phyloP scores from a whole-genome alignment of 92 coral and sea anemone species.

The Phenganax subtilis region DNA sequence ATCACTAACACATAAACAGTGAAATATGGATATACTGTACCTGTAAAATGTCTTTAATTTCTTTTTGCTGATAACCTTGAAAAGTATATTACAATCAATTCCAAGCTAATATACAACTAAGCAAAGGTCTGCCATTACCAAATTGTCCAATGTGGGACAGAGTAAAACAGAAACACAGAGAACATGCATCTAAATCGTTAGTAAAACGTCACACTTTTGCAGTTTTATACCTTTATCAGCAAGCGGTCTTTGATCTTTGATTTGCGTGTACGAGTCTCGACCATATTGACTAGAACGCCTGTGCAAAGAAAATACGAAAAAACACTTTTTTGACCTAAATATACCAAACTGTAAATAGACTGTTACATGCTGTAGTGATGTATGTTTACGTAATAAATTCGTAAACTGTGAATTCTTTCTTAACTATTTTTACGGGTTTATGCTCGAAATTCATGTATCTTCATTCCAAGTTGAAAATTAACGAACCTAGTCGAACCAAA shows the following conservation, averaged over 20 bases:
- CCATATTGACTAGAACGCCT: slow-evolving; percentile 82
- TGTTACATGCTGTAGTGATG: not conserved
- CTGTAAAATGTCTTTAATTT: slow-evolving; percentile 77
- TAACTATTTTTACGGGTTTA: not conserved
- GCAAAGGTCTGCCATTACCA: not conserved
- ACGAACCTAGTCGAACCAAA: slow-evolving; percentile 49
- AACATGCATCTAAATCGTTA: not conserved
- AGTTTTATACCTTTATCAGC: slow-evolving; percentile 58
- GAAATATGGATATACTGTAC: slow-evolving; percentile 36
- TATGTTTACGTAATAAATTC: not conserved
- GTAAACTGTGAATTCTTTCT: not conserved
- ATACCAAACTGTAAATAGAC: slow-evolving; percentile 30
- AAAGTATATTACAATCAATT: not conserved
- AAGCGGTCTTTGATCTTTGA: slow-evolving; percentile 67
- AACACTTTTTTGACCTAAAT: slow-evolving; percentile 16
- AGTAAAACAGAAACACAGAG: not conserved
- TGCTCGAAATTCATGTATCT: not conserved
- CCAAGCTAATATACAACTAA: not conserved
- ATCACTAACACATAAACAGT: not conserved
- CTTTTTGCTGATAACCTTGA: slow-evolving; percentile 74
- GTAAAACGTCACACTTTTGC: not conserved
- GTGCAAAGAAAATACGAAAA: not conserved
- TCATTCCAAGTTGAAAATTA: slow-evolving; percentile 43
- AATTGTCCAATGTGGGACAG: not conserved
- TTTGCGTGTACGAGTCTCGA: slow-evolving; percentile 47